phyloP scores from a whole-genome alignment of 2,888 invertebrate species.

The Aleiodes alternator region DNA sequence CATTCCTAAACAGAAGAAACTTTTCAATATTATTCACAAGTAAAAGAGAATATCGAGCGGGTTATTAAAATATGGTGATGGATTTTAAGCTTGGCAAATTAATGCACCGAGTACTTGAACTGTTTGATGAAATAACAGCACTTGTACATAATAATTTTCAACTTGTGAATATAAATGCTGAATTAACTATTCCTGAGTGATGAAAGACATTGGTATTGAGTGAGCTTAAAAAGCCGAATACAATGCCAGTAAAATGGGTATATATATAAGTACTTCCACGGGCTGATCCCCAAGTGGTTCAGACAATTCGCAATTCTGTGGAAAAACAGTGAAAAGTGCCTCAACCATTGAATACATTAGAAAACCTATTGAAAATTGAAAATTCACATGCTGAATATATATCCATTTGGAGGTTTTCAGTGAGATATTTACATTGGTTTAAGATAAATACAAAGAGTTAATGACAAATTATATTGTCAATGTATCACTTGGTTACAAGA shows the following conservation, averaged over 20 bases:
- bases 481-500: constrained; percentile 9
- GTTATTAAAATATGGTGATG: too few species aligned
- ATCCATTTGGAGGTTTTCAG: background rate
- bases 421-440: background rate
- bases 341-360: constrained; percentile 53
- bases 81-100: constrained; percentile 22
- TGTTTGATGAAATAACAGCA: constrained; percentile 86
- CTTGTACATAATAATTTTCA: constrained; percentile 82
- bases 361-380: constrained; percentile 67
- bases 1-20: too few species aligned
- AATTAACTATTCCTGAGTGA: constrained; percentile 76
- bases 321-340: too few species aligned
- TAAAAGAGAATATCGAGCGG: too few species aligned
- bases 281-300: too few species aligned
- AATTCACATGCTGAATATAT: constrained; percentile 46
- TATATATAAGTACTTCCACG: too few species aligned
- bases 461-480: too few species aligned
- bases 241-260: too few species aligned
- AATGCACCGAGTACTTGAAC: constrained; percentile 79
- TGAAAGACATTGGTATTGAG: too few species aligned
- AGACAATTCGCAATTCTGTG: too few species aligned
- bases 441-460: background rate
- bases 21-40: too few species aligned
- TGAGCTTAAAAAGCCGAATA: too few species aligned
- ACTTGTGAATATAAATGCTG: constrained; percentile 89